These are phyloP conservation scores for Macropus fuliginosus DNA, from an alignment of 2,797 vertebrate species.

Conservation along the genomic window DNA sequence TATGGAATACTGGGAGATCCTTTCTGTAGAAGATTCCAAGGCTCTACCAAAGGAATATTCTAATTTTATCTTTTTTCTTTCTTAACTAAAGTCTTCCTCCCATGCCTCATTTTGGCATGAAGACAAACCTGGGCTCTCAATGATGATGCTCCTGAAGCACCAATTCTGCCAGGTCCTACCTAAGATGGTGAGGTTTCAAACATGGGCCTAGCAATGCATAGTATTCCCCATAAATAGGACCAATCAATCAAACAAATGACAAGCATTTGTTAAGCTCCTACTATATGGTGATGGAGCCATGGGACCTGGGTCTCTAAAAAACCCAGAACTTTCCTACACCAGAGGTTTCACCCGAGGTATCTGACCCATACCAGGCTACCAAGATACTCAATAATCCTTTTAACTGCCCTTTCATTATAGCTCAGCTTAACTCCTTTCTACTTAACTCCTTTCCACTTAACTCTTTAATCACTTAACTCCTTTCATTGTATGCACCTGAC, in stretches of 20 bases:
- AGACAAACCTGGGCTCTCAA: neutral
- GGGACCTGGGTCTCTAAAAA: no score
- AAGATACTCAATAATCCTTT: no score
- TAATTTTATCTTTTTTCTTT: neutral
- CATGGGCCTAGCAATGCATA: neutral
- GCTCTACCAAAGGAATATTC: slow-evolving; percentile 3
- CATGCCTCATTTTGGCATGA: neutral
- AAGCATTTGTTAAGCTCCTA: slow-evolving; percentile 1
- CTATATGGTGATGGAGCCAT: neutral
- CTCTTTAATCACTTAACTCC: no score
- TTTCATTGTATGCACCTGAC: no score
- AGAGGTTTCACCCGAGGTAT: no score
- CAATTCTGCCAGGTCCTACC: neutral
- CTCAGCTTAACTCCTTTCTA: no score
- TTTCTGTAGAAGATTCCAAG: slow-evolving; percentile 15
- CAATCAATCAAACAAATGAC: neutral
- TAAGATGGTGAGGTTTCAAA: neutral
- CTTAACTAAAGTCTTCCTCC: neutral
- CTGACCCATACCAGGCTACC: no score
- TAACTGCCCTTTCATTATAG: no score
- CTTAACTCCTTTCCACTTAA: no score
- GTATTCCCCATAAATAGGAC: neutral
- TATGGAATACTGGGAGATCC: neutral
- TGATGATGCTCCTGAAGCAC: neutral
- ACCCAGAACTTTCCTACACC: no score